Base-by-base conservation (phyloP, 1,140 invertebrate species). In the Apis florea region DNA sequence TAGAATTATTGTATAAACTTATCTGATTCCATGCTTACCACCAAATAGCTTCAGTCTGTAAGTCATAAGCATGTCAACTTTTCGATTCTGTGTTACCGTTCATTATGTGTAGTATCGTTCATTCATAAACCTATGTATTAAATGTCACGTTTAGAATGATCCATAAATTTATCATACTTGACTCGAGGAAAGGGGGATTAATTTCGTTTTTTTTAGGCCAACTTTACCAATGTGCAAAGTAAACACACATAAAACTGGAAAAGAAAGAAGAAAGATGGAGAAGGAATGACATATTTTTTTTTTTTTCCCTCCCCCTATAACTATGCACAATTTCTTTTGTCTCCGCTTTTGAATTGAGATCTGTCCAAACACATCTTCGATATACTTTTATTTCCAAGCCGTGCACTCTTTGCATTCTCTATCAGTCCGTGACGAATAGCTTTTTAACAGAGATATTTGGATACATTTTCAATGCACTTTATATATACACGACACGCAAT, bases 11-110 rank as follows among this genome's bases (percentile, higher is more conserved):
- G 85, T 88, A 84, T 88, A 74, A 88, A 75, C 87, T 92, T 88
- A 84, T 92, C 90, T 92, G 79, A 90, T 92, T 92, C 89, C 91
- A 92, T 92, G 91, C 91, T 89, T 88, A 90, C 92, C 84, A 90
- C 88, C 85, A 73, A 54, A 91, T 90, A 92, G 91, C 91, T 92
- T 92, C 88, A 91, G 84, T 90, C 90, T 91, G 92, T 92, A 92
- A 92, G 91, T 93, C 86, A 88, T 90, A 90, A 89, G 90, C 91
- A 92, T 92, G 91, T 59, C 54, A 49, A 76, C 85, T 85, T 86
- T 40, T 83, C 85, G 86, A 86, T 83, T 63, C 15, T 86, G 67
- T 83, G 81, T 56, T 26, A 79, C 58, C 26, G 49, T 85, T 74
- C 76, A 1, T 59, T 85, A 63, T 79, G 63, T 86, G 73, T 79